Evolutionary conservation across 2,888 invertebrate species (phyloP), one percentile per base, ranked within the genome.

Genomic region (Apeira syringaria): DNA sequence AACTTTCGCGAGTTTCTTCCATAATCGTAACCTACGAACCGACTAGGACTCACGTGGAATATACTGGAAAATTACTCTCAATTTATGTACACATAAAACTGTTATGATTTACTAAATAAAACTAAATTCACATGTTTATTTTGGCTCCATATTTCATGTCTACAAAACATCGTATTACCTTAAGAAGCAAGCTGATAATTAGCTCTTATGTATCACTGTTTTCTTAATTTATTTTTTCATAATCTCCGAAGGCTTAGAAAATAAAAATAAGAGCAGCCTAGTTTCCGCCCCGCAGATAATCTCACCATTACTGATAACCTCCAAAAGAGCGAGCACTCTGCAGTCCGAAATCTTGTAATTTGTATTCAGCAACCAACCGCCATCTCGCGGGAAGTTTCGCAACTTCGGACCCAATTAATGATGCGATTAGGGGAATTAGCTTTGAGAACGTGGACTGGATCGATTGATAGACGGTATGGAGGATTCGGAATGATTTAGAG

Each of bases 371-470:
- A 24, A 33, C 17, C 27, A 27, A 32, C 43, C 43, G 10, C 31
- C 26, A 28, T 36, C 32, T 26, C 36, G 22, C 40, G 69, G 71
- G 71, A 67, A 82, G 73, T 81, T 82, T 74, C 68, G 59, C 72
- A 80, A 84, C 72, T 84, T 81, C 67, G 70, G 61, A 68, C 67
- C 74, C 80, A 81, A 86, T 85, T 87, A 86, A 87, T 86, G 82
- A 72, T 67, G 61, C 81, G 80, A 85, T 87, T 84, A 78, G 80
- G 75, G 67, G 74, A 81, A 84, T 85, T 82, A 80, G 78, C 68
- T 79, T 9, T 9, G 24, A 24, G 24, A 24, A 9, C 20, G 20
- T 24, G 9, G 24, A 9, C 24, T 24, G 9, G 50, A 41, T 45
- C 38, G 41, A 45, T 45, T 28, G 43, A 35, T 42, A 25, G 12